A percentile compares a stretch with the other conserved stretches of the same genome.
Evolutionary conservation across 2,888 invertebrate genomes (phyloP).

Genomic region (Doris montereyensis): DNA sequence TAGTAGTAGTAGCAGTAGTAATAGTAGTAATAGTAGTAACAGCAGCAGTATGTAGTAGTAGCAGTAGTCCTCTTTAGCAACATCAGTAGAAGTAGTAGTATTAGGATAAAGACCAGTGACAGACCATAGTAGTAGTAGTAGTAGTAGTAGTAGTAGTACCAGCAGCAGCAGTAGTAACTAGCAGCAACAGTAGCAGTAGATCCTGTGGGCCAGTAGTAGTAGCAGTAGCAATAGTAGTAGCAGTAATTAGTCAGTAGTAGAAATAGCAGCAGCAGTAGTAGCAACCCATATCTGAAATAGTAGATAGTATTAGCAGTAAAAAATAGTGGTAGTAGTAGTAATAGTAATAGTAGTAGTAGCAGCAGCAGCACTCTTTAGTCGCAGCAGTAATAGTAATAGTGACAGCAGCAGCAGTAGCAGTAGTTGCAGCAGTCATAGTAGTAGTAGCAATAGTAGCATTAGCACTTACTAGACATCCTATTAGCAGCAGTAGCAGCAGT

Average conservation of each 20-base stretch:
- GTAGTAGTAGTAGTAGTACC: constrained; percentile 17
- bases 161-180: constrained; percentile 29
- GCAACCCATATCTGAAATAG: constrained; percentile 27
- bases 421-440: neutral
- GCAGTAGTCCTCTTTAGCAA: neutral
- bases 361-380: constrained; percentile 23
- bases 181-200: constrained; percentile 32
- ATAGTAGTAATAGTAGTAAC: neutral
- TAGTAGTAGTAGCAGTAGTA: neutral
- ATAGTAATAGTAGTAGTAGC: constrained; percentile 32
- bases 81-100: neutral
- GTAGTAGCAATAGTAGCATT: neutral
- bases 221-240: constrained; percentile 29
- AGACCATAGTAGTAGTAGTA: neutral
- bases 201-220: constrained; percentile 9
- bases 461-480: neutral
- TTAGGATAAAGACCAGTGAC: neutral
- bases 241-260: constrained; percentile 26
- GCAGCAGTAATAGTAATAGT: constrained; percentile 28
- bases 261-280: constrained; percentile 26
- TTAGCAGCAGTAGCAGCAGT: constrained; percentile 15
- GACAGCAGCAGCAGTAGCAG: constrained; percentile 23
- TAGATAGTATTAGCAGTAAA: constrained; percentile 28
- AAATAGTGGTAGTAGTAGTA: constrained; percentile 35
- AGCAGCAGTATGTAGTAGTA: neutral